A percentile compares a stretch with the other conserved stretches of the same genome.
These are phyloP conservation scores for Ypsolopha scabrella DNA, from an alignment of 2,888 invertebrate genomes.

Conservation along the genomic window DNA sequence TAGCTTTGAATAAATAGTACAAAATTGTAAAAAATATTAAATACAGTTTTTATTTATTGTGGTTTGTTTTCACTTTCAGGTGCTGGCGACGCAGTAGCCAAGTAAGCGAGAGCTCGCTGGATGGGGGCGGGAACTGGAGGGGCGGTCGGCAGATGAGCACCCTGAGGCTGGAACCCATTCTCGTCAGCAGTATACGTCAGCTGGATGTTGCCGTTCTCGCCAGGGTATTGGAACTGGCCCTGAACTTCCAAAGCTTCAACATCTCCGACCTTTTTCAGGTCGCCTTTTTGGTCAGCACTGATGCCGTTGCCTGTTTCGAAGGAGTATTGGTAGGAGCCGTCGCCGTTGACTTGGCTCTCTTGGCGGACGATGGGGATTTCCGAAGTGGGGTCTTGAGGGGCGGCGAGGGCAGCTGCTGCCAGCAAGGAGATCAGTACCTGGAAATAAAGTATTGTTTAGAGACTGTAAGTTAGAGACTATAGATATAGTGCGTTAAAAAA, in stretches of 20 bases:
- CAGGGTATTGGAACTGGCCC: slow-evolving; percentile 75
- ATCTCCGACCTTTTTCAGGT: slow-evolving; percentile 70
- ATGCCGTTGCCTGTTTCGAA: slow-evolving; percentile 79
- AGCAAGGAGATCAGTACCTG: slow-evolving; percentile 51
- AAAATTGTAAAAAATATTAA: background rate
- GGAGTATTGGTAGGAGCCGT: slow-evolving; percentile 72
- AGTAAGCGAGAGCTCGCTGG: slow-evolving; percentile 73
- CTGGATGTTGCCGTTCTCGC: slow-evolving; percentile 74
- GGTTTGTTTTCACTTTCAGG: slow-evolving; percentile 16
- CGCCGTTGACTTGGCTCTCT: slow-evolving; percentile 69
- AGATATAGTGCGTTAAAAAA: background rate
- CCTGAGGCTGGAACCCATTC: slow-evolving; percentile 76
- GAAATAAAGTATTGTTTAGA: slow-evolving; percentile 11
- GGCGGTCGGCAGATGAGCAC: slow-evolving; percentile 73
- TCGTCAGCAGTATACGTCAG: slow-evolving; percentile 78
- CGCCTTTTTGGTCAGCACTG: slow-evolving; percentile 70
- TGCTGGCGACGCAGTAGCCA: slow-evolving; percentile 73
- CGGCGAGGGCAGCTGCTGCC: slow-evolving; percentile 40
- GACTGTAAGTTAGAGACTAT: background rate
- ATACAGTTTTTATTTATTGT: background rate
- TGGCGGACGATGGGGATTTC: slow-evolving; percentile 69
- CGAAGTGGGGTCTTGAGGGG: slow-evolving; percentile 46
- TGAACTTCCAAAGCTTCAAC: slow-evolving; percentile 69
- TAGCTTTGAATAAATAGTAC: background rate
- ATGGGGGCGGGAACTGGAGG: slow-evolving; percentile 80